phyloP scores from a whole-genome alignment of 2,113 vertebrate genomes.

The Cyprinus carpio region DNA sequence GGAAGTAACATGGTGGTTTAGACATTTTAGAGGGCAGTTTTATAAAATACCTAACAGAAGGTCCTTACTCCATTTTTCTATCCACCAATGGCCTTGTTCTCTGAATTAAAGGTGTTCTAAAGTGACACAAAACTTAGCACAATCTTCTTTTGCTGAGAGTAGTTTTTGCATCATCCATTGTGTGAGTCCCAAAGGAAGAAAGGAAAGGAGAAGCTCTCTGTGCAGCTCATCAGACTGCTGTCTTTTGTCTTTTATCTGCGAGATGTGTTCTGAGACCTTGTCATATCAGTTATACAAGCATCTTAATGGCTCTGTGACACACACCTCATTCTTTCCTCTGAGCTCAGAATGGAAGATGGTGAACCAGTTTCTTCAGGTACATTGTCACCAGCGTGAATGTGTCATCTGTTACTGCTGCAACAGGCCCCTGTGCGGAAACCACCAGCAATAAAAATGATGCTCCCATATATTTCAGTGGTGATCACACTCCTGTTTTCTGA shows the following conservation, averaged over 20 bases:
- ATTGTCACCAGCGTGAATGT: background rate
- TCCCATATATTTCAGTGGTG: background rate
- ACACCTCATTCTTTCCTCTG: background rate
- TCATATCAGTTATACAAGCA: constrained; percentile 19
- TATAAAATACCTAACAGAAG: background rate
- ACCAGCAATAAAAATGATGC: background rate
- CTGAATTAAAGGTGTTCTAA: constrained; percentile 3
- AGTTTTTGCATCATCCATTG: constrained; percentile 27
- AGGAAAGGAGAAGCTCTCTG: background rate
- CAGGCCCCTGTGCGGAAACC: background rate
- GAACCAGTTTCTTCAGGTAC: background rate
- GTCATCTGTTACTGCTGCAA: constrained; percentile 8
- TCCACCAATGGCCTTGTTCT: background rate
- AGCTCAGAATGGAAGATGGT: background rate
- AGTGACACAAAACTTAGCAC: background rate
- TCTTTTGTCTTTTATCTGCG: constrained; percentile 28
- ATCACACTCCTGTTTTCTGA: constrained; percentile 67
- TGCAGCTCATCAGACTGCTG: background rate
- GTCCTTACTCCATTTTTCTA: background rate
- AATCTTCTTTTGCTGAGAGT: background rate
- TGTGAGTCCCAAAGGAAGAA: background rate
- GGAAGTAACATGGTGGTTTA: background rate
- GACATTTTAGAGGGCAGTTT: background rate
- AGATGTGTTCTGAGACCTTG: background rate
- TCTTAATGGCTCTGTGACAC: constrained; percentile 3